Evolutionary conservation across 2,888 invertebrate species (phyloP).

Genomic region (Copidosoma aretas): DNA sequence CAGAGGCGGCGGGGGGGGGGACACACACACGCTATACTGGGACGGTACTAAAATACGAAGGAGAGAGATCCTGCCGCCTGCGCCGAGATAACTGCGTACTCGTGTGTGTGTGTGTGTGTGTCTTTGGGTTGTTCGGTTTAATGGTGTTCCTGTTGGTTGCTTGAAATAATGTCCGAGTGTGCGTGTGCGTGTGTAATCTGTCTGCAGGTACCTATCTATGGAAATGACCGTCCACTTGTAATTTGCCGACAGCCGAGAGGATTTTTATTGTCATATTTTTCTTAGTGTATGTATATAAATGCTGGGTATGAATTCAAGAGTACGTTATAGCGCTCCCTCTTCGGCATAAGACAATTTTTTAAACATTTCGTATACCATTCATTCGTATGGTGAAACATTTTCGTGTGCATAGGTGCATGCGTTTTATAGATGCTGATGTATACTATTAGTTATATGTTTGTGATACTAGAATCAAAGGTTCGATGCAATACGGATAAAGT

Average conservation of each 20-base stretch:
- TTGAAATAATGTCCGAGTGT: neutral
- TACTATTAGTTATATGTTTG: too few species aligned
- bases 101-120: conserved; percentile 36
- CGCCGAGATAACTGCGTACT: conserved; percentile 55
- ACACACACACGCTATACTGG: neutral
- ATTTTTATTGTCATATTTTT: neutral
- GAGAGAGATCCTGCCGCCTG: conserved; percentile 53
- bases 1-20: conserved; percentile 7
- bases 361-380: too few species aligned
- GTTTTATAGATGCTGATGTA: too few species aligned
- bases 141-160: conserved; percentile 37
- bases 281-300: neutral
- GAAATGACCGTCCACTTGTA: neutral
- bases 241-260: neutral
- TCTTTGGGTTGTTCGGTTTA: conserved; percentile 36
- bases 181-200: neutral
- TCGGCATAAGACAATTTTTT: neutral
- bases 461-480: too few species aligned
- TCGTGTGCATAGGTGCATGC: too few species aligned
- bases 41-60: conserved; percentile 54
- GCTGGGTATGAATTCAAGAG: neutral
- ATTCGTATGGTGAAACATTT: too few species aligned
- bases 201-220: neutral
- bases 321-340: neutral
- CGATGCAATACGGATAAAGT: too few species aligned